Evolutionary conservation across 2,113 vertebrate genomes (phyloP).

Genomic region (Nematolebias whitei): DNA sequence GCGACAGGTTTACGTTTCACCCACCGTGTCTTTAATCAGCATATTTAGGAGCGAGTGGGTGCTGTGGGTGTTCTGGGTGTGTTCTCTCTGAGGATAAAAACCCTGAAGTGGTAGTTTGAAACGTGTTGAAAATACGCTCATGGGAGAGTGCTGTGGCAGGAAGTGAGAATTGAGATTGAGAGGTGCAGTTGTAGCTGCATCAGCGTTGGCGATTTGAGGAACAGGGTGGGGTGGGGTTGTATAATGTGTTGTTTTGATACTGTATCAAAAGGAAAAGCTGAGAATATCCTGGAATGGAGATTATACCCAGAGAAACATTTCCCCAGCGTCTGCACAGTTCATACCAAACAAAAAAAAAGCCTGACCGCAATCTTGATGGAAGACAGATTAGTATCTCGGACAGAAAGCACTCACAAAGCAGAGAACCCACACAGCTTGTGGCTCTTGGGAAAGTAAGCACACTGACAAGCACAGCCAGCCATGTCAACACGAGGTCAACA

Average conservation of each 20-base stretch:
- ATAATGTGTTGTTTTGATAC: slow-evolving; percentile 76
- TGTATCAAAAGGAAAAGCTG: slow-evolving; percentile 71
- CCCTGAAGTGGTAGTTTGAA: neutral
- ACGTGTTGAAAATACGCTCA: slow-evolving; percentile 12
- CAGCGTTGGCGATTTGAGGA: slow-evolving; percentile 49
- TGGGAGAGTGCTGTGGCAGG: slow-evolving; percentile 21
- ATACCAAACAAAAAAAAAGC: slow-evolving; percentile 70
- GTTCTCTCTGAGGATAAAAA: neutral
- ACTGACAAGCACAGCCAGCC: slow-evolving; percentile 36
- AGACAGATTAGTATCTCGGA: slow-evolving; percentile 71
- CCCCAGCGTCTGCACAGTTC: slow-evolving; percentile 45
- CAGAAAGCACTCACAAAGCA: slow-evolving; percentile 72
- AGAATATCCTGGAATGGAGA: slow-evolving; percentile 73
- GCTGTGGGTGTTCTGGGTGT: slow-evolving; percentile 17
- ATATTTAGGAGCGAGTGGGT: slow-evolving; percentile 21
- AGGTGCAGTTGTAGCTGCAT: slow-evolving; percentile 33
- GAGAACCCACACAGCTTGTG: slow-evolving; percentile 27
- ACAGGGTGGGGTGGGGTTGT: slow-evolving; percentile 42
- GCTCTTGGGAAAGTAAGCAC: slow-evolving; percentile 58
- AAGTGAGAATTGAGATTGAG: slow-evolving; percentile 57
- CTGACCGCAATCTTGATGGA: slow-evolving; percentile 72
- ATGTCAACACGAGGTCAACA: slow-evolving; percentile 65
- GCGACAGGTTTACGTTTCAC: slow-evolving; percentile 62
- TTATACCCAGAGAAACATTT: slow-evolving; percentile 75
- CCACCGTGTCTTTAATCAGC: slow-evolving; percentile 32